Evolutionary conservation across 1,140 invertebrate species (phyloP), one percentile per base, ranked within the genome.

Genomic region (Drosophila miranda): DNA sequence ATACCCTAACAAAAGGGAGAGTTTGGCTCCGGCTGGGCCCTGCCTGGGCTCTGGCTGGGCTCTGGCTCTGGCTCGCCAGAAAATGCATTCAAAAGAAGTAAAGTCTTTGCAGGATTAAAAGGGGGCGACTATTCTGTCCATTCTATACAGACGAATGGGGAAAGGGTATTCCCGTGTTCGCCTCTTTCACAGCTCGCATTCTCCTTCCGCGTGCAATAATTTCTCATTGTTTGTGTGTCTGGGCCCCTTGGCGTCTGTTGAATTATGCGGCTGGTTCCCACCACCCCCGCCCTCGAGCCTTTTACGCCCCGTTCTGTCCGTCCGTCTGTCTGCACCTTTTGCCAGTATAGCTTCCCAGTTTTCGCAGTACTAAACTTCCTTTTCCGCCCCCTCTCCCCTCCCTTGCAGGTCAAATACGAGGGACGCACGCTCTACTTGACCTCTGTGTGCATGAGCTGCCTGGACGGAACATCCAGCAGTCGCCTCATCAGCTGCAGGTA

Each of bases 381-480:
- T 46, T 23, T 54, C 13, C 53, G 49, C 56, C 14, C 19, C 46
- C 13, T 57, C 16, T 1, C 8, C 23, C 66, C 87, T 64, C 77
- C 78, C 3, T 92, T 92, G 4, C 93, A 98, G 95, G 96, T 97
- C 71, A 97, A 97, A 92, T 95, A 96, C 60, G 96, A 97, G 91
- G 95, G 95, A 79, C 94, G 96, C 70, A 95, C 95, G 58, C 96
- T 98, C 92, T 99, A 95, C 92, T 92, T 99, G 89, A 97, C 96
- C 63, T 97, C 97, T 48, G 96, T 98, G 30, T 99, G 98, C 92
- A 98, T 99, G 95, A 94, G 94, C 55, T 98, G 96, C 91, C 91
- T 98, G 78, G 97, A 98, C 90, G 95, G 96, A 41, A 95, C 94
- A 72, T 94, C 94, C 23, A 94, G 94, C 5, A 94, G 95, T 63